Percentiles rank a stretch among this genome's conserved stretches.
Evolutionary conservation across 1,140 invertebrate genomes (phyloP).

Genomic region (Panonychus citri): DNA sequence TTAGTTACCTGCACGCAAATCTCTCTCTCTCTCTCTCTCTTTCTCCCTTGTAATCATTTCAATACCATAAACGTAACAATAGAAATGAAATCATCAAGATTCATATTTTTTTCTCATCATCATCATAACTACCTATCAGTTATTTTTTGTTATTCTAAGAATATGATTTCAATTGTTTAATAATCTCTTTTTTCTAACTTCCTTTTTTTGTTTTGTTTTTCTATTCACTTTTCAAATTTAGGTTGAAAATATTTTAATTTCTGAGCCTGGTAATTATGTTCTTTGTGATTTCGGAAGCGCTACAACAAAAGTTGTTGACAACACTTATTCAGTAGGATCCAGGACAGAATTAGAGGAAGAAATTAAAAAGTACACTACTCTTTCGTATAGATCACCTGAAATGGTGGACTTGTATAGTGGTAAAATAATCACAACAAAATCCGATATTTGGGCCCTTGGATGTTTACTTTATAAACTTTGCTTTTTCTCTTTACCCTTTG

Average conservation of each 20-base stretch:
- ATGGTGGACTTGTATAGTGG: constrained; percentile 83
- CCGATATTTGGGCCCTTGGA: constrained; percentile 78
- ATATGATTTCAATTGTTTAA: background rate
- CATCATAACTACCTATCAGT: too few species aligned
- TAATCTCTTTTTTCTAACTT: background rate
- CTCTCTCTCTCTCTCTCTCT: too few species aligned
- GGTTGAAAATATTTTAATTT: constrained; percentile 69
- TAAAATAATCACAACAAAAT: constrained; percentile 66
- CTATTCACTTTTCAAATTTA: constrained; percentile 17
- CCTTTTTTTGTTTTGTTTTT: background rate
- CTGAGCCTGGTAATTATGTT: constrained; percentile 50
- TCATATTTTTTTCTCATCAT: too few species aligned
- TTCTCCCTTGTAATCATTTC: too few species aligned
- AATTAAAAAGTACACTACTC: constrained; percentile 78
- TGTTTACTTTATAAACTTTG: constrained; percentile 76
- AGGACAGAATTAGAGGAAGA: constrained; percentile 58
- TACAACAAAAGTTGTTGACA: constrained; percentile 15
- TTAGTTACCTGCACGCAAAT: background rate
- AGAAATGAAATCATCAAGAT: too few species aligned
- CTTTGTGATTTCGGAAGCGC: constrained; percentile 75
- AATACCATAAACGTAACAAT: too few species aligned
- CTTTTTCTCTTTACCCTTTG: constrained; percentile 76
- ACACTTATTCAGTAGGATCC: constrained; percentile 41
- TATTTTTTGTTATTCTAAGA: background rate
- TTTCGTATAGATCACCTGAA: constrained; percentile 77